phyloP scores from a whole-genome alignment of 2,888 invertebrate species.

The Calameuta idolon region DNA sequence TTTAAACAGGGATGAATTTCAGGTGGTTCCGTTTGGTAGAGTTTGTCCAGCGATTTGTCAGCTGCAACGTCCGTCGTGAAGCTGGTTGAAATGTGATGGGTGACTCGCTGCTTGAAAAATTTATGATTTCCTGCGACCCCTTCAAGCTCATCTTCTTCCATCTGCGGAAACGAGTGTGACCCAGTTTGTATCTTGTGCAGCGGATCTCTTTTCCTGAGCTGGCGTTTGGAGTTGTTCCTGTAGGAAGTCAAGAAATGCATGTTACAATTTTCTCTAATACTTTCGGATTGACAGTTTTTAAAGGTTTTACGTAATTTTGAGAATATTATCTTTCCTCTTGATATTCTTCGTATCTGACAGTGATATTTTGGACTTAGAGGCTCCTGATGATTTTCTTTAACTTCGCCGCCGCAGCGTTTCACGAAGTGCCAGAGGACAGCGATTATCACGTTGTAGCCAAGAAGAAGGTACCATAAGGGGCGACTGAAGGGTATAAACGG shows the following conservation, averaged over 20 bases:
- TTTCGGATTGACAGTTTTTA: not conserved
- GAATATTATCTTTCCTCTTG: not conserved
- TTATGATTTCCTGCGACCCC: not conserved
- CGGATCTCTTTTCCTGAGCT: not conserved
- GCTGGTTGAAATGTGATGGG: not conserved
- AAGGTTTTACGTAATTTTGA: not conserved
- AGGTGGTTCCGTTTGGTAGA: slow-evolving; percentile 19
- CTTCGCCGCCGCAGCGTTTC: slow-evolving; percentile 8
- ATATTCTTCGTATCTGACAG: not conserved
- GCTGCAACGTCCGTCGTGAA: not conserved
- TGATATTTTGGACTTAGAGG: not conserved
- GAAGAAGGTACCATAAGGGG: slow-evolving; percentile 38
- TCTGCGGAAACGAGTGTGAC: not conserved
- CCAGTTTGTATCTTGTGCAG: not conserved
- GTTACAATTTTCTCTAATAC: not conserved
- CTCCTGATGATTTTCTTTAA: not conserved
- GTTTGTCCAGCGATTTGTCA: not conserved
- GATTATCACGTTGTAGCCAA: slow-evolving; percentile 34
- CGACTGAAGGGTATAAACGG: slow-evolving; percentile 41
- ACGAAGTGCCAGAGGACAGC: slow-evolving; percentile 40
- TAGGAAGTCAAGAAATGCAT: not conserved
- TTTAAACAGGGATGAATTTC: slow-evolving; percentile 28
- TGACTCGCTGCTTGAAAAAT: not conserved
- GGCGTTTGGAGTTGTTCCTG: not conserved
- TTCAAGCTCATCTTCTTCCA: not conserved